Evolutionary conservation across 2,113 vertebrate genomes (phyloP).

Genomic region (Mixornis gularis): DNA sequence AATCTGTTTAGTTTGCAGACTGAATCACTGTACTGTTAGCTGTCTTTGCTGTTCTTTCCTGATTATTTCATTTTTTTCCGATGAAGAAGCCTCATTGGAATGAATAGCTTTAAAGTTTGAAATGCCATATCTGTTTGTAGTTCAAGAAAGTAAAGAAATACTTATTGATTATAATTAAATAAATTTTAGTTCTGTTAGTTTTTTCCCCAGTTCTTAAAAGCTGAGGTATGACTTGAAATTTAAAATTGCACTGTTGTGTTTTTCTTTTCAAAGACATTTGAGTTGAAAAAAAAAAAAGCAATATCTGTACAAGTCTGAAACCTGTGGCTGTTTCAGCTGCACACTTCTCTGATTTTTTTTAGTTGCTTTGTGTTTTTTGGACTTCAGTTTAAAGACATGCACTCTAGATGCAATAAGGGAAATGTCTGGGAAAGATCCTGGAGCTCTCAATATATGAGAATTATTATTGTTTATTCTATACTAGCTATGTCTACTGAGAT

Average conservation of each 20-base stretch:
- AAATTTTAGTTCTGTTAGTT: background rate
- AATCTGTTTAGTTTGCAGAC: background rate
- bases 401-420: background rate
- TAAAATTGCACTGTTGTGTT: background rate
- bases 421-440: background rate
- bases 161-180: background rate
- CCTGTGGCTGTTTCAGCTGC: background rate
- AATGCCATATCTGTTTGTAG: background rate
- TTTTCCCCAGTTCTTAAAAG: background rate
- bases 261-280: background rate
- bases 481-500: background rate
- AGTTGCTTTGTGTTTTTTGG: background rate
- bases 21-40: background rate
- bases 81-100: background rate
- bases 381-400: background rate
- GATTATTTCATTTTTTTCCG: background rate
- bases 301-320: background rate
- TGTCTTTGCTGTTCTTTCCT: background rate
- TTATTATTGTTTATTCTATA: background rate
- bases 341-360: background rate
- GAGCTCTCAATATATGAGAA: background rate
- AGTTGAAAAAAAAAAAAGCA: background rate
- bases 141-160: background rate
- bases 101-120: background rate
- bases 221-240: background rate